A percentile compares a stretch with the other conserved stretches of the same genome.
These are phyloP conservation scores for Etheostoma perlongum DNA, from an alignment of 2,797 vertebrate species.

Conservation along the genomic window DNA sequence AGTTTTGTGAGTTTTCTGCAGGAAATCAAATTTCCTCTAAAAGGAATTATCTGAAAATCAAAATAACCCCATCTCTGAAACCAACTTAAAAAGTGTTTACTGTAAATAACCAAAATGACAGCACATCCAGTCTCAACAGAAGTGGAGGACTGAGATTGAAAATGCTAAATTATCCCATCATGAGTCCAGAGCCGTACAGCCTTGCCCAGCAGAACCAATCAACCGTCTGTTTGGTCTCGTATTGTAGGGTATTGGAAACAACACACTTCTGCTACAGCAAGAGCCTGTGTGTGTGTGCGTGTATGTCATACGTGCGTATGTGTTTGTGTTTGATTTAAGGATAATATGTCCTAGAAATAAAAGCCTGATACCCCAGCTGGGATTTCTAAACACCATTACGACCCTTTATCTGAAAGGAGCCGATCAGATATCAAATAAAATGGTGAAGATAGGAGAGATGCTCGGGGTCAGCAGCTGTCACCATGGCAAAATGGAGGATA, in stretches of 20 bases:
- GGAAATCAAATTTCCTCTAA: slow-evolving; percentile 4
- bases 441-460: slow-evolving; percentile 56
- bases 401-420: slow-evolving; percentile 62
- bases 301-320: not conserved
- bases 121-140: not conserved
- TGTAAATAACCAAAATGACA: slow-evolving; percentile 14
- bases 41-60: slow-evolving; percentile 20
- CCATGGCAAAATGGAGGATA: slow-evolving; percentile 43
- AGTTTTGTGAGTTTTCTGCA: not conserved
- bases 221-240: slow-evolving; percentile 46
- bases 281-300: slow-evolving; percentile 8
- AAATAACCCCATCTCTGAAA: not conserved
- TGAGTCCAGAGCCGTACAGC: slow-evolving; percentile 9
- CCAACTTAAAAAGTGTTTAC: not conserved
- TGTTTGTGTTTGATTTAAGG: slow-evolving; percentile 48
- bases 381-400: slow-evolving; percentile 76
- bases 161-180: slow-evolving; percentile 48
- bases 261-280: slow-evolving; percentile 35
- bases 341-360: slow-evolving; percentile 62
- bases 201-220: slow-evolving; percentile 45
- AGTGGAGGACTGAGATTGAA: slow-evolving; percentile 15
- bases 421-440: slow-evolving; percentile 71
- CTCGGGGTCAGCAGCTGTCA: slow-evolving; percentile 68
- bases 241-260: slow-evolving; percentile 59
- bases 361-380: slow-evolving; percentile 55